phyloP scores from a whole-genome alignment of 2,797 vertebrate species.

The Falco naumanni region DNA sequence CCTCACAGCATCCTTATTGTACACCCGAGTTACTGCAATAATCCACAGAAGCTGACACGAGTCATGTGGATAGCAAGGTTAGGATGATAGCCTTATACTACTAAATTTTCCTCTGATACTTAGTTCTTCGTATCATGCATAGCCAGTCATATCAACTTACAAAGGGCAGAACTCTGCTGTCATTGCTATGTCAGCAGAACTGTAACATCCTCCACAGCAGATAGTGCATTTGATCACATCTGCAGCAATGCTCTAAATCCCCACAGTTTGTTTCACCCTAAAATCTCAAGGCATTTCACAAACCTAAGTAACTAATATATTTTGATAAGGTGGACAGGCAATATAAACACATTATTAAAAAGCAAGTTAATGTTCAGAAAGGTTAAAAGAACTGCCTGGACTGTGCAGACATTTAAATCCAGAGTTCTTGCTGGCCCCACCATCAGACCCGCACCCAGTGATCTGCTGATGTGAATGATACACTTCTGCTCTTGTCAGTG shows the following conservation, averaged over 20 bases:
- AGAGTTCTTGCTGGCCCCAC: not conserved
- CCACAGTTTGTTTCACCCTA: not conserved
- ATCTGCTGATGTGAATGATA: not conserved
- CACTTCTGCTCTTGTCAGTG: not conserved
- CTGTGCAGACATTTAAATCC: not conserved
- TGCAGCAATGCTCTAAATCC: not conserved
- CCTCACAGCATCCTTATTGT: no score
- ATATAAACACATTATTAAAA: not conserved
- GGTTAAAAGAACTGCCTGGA: not conserved
- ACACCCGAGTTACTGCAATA: not conserved
- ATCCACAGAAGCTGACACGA: not conserved
- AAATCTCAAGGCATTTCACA: not conserved
- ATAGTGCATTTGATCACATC: not conserved
- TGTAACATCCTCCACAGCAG: not conserved
- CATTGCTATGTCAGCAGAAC: not conserved
- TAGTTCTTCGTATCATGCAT: accelerated
- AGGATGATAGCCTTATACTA: not conserved
- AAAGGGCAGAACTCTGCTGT: not conserved
- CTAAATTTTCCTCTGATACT: not conserved
- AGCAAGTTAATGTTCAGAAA: not conserved
- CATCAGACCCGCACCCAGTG: not conserved
- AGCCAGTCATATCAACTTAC: not conserved
- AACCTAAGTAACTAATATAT: not conserved
- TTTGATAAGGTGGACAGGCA: not conserved
- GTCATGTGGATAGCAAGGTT: not conserved